A percentile compares a stretch with the other conserved stretches of the same genome.
These are phyloP conservation scores for Pemphigus obesinymphae DNA, from an alignment of 1,140 invertebrate species.

Conservation along the genomic window DNA sequence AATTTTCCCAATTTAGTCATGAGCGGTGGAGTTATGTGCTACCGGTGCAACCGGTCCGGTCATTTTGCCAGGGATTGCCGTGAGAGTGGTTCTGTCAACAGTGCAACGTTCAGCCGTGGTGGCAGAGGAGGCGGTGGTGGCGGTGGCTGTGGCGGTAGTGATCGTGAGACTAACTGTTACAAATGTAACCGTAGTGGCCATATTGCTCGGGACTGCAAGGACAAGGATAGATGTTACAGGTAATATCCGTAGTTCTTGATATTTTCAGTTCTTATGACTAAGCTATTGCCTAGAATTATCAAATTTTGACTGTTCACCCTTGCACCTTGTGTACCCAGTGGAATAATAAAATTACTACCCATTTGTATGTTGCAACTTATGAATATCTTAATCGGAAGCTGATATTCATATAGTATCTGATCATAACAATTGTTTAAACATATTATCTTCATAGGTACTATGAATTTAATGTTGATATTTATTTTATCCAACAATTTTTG, in stretches of 20 bases:
- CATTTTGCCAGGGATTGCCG: slow-evolving; percentile 90
- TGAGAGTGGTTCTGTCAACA: slow-evolving; percentile 52
- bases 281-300: background rate
- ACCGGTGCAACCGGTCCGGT: slow-evolving; percentile 89
- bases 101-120: slow-evolving; percentile 43
- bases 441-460: too few relatives aligned
- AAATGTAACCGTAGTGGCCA: slow-evolving; percentile 78
- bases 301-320: too few relatives aligned
- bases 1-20: background rate
- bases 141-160: slow-evolving; percentile 52
- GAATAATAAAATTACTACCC: too few relatives aligned
- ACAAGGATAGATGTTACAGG: slow-evolving; percentile 46
- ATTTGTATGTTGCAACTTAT: too few relatives aligned
- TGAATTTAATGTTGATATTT: too few relatives aligned
- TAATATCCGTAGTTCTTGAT: background rate
- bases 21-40: slow-evolving; percentile 72
- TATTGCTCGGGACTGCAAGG: slow-evolving; percentile 81
- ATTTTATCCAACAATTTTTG: too few relatives aligned
- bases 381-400: too few relatives aligned
- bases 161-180: slow-evolving; percentile 63
- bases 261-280: background rate
- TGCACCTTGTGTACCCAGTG: too few relatives aligned
- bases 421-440: too few relatives aligned
- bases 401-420: too few relatives aligned
- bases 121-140: slow-evolving; percentile 46